A percentile compares a stretch with the other conserved stretches of the same genome.
Conservation (phyloP, 1,140 invertebrate genomes). For the Formica exsecta region DNA sequence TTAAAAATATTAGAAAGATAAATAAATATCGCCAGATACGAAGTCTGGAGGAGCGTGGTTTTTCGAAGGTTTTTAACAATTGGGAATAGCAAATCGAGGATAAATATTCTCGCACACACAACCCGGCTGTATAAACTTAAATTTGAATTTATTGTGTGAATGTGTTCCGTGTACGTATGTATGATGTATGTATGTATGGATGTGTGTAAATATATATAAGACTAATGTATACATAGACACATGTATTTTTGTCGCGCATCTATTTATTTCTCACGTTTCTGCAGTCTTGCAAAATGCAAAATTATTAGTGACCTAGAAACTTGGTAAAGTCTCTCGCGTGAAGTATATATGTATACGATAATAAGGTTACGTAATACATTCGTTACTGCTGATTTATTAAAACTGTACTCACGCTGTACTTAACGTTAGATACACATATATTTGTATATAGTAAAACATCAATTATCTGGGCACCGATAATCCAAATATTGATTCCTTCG, state of each 20-base stretch:
- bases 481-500: background rate
- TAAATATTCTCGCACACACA: too few species aligned
- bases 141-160: too few species aligned
- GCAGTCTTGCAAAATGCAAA: constrained; percentile 4
- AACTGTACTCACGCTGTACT: constrained; percentile 36
- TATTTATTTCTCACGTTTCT: background rate
- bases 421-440: constrained; percentile 2
- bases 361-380: background rate
- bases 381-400: constrained; percentile 1
- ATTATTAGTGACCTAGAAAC: background rate
- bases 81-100: too few species aligned
- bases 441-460: background rate
- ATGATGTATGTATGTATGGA: too few species aligned
- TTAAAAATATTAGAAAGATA: background rate
- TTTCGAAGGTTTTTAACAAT: background rate
- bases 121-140: too few species aligned
- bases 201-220: background rate
- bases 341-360: background rate
- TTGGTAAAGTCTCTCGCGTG: background rate
- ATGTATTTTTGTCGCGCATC: background rate
- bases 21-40: background rate
- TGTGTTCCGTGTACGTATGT: too few species aligned
- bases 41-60: background rate
- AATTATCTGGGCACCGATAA: constrained; percentile 18
- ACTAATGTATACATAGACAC: constrained; percentile 8